Conservation (phyloP, 2,888 invertebrate genomes). For the Bimastos eiseni region DNA sequence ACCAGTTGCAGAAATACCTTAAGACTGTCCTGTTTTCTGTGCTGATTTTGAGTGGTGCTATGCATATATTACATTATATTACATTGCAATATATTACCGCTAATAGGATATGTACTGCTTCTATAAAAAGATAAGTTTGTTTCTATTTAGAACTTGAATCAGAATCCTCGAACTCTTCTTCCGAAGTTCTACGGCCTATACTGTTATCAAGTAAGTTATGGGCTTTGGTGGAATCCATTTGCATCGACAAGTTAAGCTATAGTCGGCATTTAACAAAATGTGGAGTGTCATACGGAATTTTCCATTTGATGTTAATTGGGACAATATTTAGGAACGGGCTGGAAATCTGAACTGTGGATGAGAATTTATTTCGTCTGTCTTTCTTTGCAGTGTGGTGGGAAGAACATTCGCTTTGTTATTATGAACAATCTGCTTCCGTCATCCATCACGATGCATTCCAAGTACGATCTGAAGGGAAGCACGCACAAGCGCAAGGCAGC, state of each 20-base stretch:
- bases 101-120: not conserved
- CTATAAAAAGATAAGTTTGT: not conserved
- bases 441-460: conserved; percentile 88
- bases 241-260: not conserved
- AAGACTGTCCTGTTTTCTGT: too few relatives aligned
- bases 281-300: not conserved
- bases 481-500: conserved; percentile 95
- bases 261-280: not conserved
- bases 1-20: too few relatives aligned
- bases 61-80: too few relatives aligned
- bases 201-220: conserved; percentile 74
- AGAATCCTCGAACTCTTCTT: conserved; percentile 96
- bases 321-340: not conserved
- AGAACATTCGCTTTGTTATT: conserved; percentile 94
- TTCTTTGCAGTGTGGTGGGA: conserved; percentile 87
- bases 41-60: too few relatives aligned
- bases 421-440: conserved; percentile 99
- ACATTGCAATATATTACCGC: too few relatives aligned
- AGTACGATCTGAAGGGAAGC: conserved; percentile 98
- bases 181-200: conserved; percentile 99
- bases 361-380: not conserved
- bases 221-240: not conserved
- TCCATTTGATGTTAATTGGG: not conserved
- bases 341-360: not conserved
- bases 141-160: conserved; percentile 73